These are phyloP conservation scores for Cotesia typhae DNA, from an alignment of 1,140 invertebrate genomes.

Conservation along the genomic window DNA sequence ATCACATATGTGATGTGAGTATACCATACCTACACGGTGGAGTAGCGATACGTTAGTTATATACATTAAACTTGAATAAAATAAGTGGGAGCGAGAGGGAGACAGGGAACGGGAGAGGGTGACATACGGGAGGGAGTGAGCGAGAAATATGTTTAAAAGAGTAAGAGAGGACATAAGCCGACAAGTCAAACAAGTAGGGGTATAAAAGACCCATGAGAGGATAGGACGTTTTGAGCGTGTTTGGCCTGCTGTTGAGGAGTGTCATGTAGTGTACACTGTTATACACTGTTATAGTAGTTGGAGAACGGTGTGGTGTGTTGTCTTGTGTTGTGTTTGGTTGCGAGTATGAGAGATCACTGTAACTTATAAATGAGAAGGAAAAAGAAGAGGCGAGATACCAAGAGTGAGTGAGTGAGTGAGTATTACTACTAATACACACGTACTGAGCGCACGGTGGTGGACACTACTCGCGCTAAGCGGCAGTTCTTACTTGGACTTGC, in stretches of 20 bases:
- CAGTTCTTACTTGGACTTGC: slow-evolving; percentile 63
- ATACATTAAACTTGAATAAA: too few relatives aligned
- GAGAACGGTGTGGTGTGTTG: too few relatives aligned
- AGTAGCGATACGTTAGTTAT: too few relatives aligned
- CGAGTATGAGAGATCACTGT: slow-evolving; percentile 1
- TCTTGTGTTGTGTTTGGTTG: too few relatives aligned
- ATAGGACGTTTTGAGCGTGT: slow-evolving; percentile 14
- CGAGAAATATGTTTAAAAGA: not conserved
- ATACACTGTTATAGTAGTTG: too few relatives aligned
- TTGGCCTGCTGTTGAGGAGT: slow-evolving; percentile 11
- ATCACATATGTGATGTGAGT: too few relatives aligned
- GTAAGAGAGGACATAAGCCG: slow-evolving; percentile 1
- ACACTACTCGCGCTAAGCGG: slow-evolving; percentile 50
- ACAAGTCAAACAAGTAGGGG: slow-evolving; percentile 16
- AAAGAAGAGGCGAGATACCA: not conserved
- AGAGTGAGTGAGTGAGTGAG: not conserved
- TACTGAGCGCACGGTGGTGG: slow-evolving; percentile 47
- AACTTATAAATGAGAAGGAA: slow-evolving; percentile 8
- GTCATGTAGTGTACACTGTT: too few relatives aligned
- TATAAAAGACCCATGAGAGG: slow-evolving; percentile 10
- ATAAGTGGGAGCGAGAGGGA: slow-evolving; percentile 5
- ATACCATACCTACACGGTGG: too few relatives aligned
- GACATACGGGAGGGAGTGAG: slow-evolving; percentile 19
- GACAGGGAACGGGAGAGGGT: slow-evolving; percentile 11
- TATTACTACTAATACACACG: slow-evolving; percentile 24